Percentiles rank a stretch among this genome's conserved stretches.
Conservation (phyloP, 2,888 invertebrate species). For the Psylliodes chrysocephalus region DNA sequence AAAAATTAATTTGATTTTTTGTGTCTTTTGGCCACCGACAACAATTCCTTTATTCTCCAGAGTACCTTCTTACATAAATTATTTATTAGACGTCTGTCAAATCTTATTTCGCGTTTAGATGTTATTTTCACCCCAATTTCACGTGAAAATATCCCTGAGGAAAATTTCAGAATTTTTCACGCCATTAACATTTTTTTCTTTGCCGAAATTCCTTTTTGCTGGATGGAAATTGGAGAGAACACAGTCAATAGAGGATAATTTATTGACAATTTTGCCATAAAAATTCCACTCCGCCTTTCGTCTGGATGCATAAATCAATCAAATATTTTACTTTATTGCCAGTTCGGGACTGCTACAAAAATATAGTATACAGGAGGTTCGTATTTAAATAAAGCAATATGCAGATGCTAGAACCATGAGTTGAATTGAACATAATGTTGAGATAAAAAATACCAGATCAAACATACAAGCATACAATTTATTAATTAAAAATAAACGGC, state of each 20-base stretch:
- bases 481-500: too few species aligned
- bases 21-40: background rate
- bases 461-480: too few species aligned
- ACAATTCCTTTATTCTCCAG: background rate
- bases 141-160: slow-evolving; percentile 6
- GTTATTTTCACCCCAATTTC: slow-evolving; percentile 20
- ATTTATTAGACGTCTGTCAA: slow-evolving; percentile 5
- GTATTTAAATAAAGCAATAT: too few species aligned
- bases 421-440: too few species aligned
- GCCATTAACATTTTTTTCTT: slow-evolving; percentile 24
- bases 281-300: slow-evolving; percentile 8
- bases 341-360: background rate
- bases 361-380: background rate
- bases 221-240: slow-evolving; percentile 20
- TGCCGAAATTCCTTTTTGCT: slow-evolving; percentile 22
- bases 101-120: slow-evolving; percentile 9
- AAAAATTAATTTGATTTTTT: too few species aligned
- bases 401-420: too few species aligned
- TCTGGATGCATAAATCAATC: slow-evolving; percentile 12
- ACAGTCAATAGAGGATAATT: slow-evolving; percentile 16
- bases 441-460: too few species aligned
- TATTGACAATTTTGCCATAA: slow-evolving; percentile 9
- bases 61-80: background rate
- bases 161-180: slow-evolving; percentile 10
- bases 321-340: slow-evolving; percentile 17